phyloP scores from a whole-genome alignment of 2,888 invertebrate genomes.

The Cerceris rybyensis region DNA sequence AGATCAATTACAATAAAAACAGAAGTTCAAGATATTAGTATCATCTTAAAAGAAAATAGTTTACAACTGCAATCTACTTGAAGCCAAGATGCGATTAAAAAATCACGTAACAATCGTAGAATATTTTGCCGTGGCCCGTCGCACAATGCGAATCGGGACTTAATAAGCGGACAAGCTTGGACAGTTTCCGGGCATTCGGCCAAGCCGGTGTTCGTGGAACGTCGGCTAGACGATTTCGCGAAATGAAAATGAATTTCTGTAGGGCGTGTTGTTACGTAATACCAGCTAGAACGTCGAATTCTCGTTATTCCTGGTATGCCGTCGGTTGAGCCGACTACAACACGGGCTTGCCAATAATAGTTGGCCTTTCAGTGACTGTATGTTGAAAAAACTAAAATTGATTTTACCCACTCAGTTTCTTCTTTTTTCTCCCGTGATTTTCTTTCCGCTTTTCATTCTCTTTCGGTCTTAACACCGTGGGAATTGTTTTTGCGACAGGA shows the following conservation, averaged over 20 bases:
- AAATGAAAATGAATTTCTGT: neutral
- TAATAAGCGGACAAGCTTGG: neutral
- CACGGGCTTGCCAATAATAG: slow-evolving; percentile 5
- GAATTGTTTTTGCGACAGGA: slow-evolving; percentile 29
- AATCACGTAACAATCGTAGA: no score
- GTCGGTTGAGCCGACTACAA: neutral
- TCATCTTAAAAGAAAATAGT: no score
- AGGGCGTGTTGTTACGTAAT: neutral
- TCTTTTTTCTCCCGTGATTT: neutral
- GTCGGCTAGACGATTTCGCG: slow-evolving; percentile 6
- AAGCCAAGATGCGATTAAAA: no score
- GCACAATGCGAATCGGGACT: neutral
- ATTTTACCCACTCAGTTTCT: neutral
- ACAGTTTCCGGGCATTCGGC: slow-evolving; percentile 9
- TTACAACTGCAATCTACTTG: no score
- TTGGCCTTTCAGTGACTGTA: neutral
- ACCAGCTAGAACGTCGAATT: neutral
- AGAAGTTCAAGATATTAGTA: no score
- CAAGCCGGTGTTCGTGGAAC: neutral
- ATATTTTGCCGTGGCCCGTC: neutral
- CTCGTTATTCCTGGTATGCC: neutral
- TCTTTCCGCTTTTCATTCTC: neutral
- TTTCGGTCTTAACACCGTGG: neutral
- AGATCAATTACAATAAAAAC: no score
- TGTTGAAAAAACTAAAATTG: neutral